Base-by-base conservation (phyloP, 2,888 invertebrate species). In the Trichogramma dendrolimi region DNA sequence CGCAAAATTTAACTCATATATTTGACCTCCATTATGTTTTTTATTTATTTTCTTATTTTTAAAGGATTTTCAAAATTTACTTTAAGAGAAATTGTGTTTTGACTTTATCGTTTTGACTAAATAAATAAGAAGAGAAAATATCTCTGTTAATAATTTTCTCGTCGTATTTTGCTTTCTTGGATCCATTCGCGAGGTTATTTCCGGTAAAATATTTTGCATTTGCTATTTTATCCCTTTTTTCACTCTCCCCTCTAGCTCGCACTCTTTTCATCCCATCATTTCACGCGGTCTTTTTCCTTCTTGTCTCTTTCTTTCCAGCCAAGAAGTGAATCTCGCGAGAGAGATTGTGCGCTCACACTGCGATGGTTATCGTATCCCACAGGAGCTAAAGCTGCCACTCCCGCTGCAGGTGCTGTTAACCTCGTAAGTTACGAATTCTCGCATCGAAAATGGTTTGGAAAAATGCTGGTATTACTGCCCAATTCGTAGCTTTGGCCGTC, bases 301-400 rank as follows among this genome's bases (percentile, higher is more conserved):
- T 42, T 10, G 41, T 42, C 47, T 49, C 51, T 14, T 59, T 51
- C 38, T 57, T 43, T 57, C 7, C 42, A 58, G 14, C 65, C 46
- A 57, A 60, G 58, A 62, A 52, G 50, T 65, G 63, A 65, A 65
- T 70, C 71, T 67, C 69, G 11, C 10, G 70, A 69, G 73, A 71
- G 62, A 69, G 68, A 71, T 70, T 69, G 59, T 39, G 10, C 66
- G 64, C 64, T 67, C 14, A 14, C 14, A 14, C 67, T 61, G 66
- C 64, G 70, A 67, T 70, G 72, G 71, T 74, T 74, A 75, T 73
- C 70, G 70, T 67, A 68, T 70, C 70, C 70, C 67, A 56, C 63
- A 67, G 67, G 70, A 68, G 67, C 68, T 68, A 69, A 70, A 53
- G 59, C 60, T 52, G 62, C 50, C 14, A 14, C 14, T 14, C 14